A percentile compares a stretch with the other conserved stretches of the same genome.
phyloP scores from a whole-genome alignment of 2,888 invertebrate species.

The Megaustenia siamemsis region DNA sequence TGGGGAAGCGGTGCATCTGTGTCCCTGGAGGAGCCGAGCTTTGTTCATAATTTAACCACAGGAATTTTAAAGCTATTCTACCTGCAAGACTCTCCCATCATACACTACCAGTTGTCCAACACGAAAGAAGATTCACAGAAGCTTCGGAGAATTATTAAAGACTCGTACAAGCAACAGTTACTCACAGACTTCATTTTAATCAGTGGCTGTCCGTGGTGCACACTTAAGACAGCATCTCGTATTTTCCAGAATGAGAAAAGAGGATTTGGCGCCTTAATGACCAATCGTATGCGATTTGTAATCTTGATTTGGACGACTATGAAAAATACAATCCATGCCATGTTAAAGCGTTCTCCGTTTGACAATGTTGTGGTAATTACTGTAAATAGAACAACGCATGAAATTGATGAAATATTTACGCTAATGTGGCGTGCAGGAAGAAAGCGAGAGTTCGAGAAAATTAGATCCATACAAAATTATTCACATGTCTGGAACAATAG shows the following conservation, averaged over 20 bases:
- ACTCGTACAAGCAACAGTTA: neutral
- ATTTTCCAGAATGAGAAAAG: slow-evolving; percentile 18
- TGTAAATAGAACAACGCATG: neutral
- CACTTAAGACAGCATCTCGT: neutral
- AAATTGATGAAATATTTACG: neutral
- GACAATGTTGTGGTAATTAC: neutral
- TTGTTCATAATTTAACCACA: neutral
- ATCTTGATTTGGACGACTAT: neutral
- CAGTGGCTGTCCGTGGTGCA: neutral
- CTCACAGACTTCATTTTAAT: neutral
- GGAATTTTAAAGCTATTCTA: neutral
- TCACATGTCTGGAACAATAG: neutral
- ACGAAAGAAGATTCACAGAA: neutral
- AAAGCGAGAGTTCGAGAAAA: neutral
- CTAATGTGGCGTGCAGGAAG: neutral
- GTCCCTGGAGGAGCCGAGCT: neutral
- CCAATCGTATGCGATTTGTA: neutral
- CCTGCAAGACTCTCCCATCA: neutral
- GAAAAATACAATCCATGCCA: neutral
- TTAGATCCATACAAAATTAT: neutral
- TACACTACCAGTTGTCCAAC: neutral
- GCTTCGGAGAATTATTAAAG: neutral
- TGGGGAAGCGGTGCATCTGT: neutral
- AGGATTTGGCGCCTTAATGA: neutral
- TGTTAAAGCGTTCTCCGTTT: neutral